phyloP scores from a whole-genome alignment of 2,113 vertebrate species.

The Caranx ignobilis region DNA sequence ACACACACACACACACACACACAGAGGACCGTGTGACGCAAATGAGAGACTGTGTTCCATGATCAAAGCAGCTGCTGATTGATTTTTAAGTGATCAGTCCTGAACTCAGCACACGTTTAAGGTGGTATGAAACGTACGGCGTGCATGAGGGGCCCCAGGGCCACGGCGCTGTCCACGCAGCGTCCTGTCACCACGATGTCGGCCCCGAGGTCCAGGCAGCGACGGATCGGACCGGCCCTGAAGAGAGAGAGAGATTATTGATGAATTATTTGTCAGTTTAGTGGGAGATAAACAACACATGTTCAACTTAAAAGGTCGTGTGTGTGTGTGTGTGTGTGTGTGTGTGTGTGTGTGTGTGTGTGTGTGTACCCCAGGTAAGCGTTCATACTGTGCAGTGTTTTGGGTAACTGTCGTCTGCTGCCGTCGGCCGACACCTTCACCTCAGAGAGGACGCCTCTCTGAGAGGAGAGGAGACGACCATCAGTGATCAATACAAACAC shows the following conservation, averaged over 20 bases:
- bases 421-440: constrained; percentile 78
- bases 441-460: constrained; percentile 84
- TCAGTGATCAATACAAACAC: not conserved
- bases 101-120: too few relatives aligned
- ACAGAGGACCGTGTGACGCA: too few relatives aligned
- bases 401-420: constrained; percentile 82
- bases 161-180: constrained; percentile 90
- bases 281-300: not conserved
- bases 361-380: constrained; percentile 87
- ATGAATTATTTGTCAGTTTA: too few relatives aligned
- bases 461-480: not conserved
- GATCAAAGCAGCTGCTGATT: too few relatives aligned
- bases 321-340: not conserved
- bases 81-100: too few relatives aligned
- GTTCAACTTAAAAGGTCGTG: not conserved
- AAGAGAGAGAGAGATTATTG: not conserved
- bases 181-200: constrained; percentile 89
- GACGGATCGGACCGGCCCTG: constrained; percentile 88
- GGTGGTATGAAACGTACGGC: constrained; percentile 69
- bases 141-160: constrained; percentile 90
- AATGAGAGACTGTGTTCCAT: too few relatives aligned
- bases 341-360: not conserved
- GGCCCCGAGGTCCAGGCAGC: constrained; percentile 89
- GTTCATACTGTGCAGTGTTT: constrained; percentile 88
- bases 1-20: too few relatives aligned